These are phyloP conservation scores for Platysteira castanea DNA, from an alignment of 2,113 vertebrate species.

Conservation along the genomic window DNA sequence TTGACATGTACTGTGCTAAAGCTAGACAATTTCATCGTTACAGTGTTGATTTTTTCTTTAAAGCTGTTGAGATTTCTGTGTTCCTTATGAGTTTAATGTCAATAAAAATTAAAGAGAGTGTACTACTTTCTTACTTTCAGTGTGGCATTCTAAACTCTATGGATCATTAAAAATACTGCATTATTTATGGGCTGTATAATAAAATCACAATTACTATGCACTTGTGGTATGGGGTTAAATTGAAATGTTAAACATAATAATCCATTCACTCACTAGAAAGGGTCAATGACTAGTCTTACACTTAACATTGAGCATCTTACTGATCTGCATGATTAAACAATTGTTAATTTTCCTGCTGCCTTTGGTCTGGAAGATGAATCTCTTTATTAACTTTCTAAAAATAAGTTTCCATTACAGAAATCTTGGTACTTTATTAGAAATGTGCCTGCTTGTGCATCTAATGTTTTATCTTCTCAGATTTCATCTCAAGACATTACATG, in stretches of 20 bases:
- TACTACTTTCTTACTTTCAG: constrained; percentile 6
- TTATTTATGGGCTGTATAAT: constrained; percentile 73
- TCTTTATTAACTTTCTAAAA: constrained; percentile 8
- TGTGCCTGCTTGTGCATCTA: not conserved
- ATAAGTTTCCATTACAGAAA: not conserved
- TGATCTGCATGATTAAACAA: not conserved
- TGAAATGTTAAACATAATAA: constrained; percentile 23
- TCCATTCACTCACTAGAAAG: not conserved
- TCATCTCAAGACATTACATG: not conserved
- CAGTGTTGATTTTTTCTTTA: not conserved
- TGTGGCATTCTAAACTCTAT: constrained; percentile 21
- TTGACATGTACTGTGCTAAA: not conserved
- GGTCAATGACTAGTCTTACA: not conserved
- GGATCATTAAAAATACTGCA: constrained; percentile 60
- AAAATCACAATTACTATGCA: constrained; percentile 51
- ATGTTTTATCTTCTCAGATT: not conserved
- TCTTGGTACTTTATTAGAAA: not conserved
- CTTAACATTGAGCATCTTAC: not conserved
- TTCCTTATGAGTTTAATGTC: constrained; percentile 23
- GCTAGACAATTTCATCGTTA: not conserved
- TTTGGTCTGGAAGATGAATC: not conserved
- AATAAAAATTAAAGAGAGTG: constrained; percentile 51
- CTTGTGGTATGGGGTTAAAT: not conserved
- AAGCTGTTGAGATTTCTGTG: constrained; percentile 10
- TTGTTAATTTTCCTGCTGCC: not conserved